phyloP scores from a whole-genome alignment of 2,888 invertebrate species.

The Nebria brevicollis region DNA sequence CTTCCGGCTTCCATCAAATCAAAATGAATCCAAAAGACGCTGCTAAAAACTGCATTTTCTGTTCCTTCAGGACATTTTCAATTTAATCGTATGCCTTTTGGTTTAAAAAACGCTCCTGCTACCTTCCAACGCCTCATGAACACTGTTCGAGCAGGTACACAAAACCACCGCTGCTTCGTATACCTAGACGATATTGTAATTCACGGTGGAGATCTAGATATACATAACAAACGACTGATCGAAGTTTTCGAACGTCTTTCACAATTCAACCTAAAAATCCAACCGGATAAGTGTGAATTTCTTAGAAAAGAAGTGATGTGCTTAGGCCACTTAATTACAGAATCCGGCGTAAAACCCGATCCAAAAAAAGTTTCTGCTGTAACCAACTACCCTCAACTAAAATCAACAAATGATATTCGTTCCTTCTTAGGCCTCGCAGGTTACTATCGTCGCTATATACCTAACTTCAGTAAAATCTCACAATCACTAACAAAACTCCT shows the following conservation, averaged over 20 bases:
- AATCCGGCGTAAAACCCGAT: conserved; percentile 48
- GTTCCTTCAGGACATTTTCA: conserved; percentile 48
- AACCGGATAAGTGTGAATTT: conserved; percentile 50
- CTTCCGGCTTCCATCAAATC: too few species aligned
- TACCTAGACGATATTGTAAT: conserved; percentile 40
- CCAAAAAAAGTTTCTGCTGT: conserved; percentile 48
- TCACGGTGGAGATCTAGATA: conserved; percentile 37
- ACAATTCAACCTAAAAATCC: conserved; percentile 39
- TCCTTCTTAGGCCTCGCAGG: conserved; percentile 51
- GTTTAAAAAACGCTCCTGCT: conserved; percentile 52
- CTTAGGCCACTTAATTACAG: conserved; percentile 20
- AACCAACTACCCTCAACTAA: conserved; percentile 42
- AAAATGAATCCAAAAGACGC: too few species aligned
- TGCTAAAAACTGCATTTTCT: conserved; percentile 48
- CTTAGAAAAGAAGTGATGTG: conserved; percentile 37
- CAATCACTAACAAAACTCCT: conserved; percentile 49
- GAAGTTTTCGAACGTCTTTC: conserved; percentile 51
- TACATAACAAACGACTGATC: conserved; percentile 44
- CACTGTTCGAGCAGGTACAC: conserved; percentile 49
- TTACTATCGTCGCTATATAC: conserved; percentile 52
- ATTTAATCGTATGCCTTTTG: conserved; percentile 52
- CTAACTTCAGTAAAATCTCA: conserved; percentile 49
- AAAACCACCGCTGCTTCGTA: conserved; percentile 23
- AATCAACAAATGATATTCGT: conserved; percentile 43
- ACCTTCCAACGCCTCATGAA: conserved; percentile 48